Base-by-base conservation (phyloP, 2,113 vertebrate genomes). In the Cephalopterus ornatus region DNA sequence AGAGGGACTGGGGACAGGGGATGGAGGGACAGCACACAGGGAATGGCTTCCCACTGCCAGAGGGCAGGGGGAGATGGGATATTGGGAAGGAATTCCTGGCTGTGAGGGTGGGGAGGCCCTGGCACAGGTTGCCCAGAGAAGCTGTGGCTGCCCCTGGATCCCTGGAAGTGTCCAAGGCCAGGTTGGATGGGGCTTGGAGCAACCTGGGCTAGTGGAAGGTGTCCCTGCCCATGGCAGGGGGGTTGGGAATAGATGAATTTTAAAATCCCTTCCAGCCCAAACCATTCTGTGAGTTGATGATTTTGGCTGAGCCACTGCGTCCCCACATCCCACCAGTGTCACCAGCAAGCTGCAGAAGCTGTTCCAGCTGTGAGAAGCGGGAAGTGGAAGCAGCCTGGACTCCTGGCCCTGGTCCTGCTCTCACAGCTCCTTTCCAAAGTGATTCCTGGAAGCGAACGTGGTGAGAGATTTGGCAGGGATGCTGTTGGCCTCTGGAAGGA, bases 261-360 rank as follows among this genome's bases (percentile, higher is more conserved):
- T 41, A 2, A 14, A 15, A 1, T 49, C 35, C 32, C 1, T 16
- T 21, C 39, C 30, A 12, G 7, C 10, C 35, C 24, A 49, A 66
- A 23, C 12, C 18, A 20, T n/a, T 20, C 20, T 8, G 16, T 2
- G 46, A 27, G 32, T 46, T 15, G 9, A 33, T 15, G 39, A 24
- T 17, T 85, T 47, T 47, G 8, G 18, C 56, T 5, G 41, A 47
- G 76, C 49, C 23, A 1, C 23, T 2, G 4, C 3, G 5, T n/a
- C 67, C 49, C 58, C 68, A 27, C 3, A 1, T 10, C 33, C 46
- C 23, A 0, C 1, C 2, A 26, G 67, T 8, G 52, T 20, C 50
- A 39, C 56, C 88, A 75, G 50, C 7, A 32, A 47, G 35, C 62
- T 13, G 58, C 26, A n/a, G 47, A 35, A 9, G 68, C 35, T 6